Evolutionary conservation across 2,797 vertebrate genomes (phyloP).

Genomic region (Odontamblyopus rebecca): DNA sequence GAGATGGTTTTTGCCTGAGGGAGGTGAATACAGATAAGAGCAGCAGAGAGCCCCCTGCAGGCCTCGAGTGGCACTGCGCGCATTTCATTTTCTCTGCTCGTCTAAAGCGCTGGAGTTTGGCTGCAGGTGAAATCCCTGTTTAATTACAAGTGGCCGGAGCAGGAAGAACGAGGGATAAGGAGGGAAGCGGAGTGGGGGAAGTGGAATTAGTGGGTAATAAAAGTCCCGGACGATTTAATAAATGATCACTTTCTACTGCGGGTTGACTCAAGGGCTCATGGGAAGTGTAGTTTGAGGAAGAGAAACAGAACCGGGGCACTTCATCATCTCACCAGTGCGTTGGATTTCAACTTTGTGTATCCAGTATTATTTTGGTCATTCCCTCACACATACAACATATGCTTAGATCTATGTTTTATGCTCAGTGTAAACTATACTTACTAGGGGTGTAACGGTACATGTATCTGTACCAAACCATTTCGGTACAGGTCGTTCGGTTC

Average conservation of each 20-base stretch:
- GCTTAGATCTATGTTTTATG: too few relatives aligned
- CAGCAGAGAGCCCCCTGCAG: constrained; percentile 56
- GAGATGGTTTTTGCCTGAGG: constrained; percentile 38
- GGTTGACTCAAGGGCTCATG: constrained; percentile 49
- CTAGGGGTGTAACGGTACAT: too few relatives aligned
- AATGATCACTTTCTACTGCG: constrained; percentile 64
- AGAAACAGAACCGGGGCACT: constrained; percentile 45
- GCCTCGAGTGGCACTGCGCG: constrained; percentile 53
- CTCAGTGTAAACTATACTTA: too few relatives aligned
- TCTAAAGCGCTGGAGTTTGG: constrained; percentile 56
- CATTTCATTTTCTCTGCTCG: constrained; percentile 58
- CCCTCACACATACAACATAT: too few relatives aligned
- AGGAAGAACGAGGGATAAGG: constrained; percentile 54
- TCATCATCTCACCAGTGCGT: constrained; percentile 20
- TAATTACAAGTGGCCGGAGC: constrained; percentile 61
- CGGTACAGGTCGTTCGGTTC: too few relatives aligned
- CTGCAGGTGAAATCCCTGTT: constrained; percentile 66
- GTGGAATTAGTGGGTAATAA: constrained; percentile 74
- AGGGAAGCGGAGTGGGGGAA: constrained; percentile 60
- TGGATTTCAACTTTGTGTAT: background rate
- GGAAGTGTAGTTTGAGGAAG: constrained; percentile 35
- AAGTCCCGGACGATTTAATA: constrained; percentile 68
- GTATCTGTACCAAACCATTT: too few relatives aligned
- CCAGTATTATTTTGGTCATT: too few relatives aligned
- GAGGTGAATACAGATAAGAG: constrained; percentile 54